These are phyloP conservation scores for Apodemia mormo DNA, from an alignment of 2,888 invertebrate genomes.

Conservation along the genomic window DNA sequence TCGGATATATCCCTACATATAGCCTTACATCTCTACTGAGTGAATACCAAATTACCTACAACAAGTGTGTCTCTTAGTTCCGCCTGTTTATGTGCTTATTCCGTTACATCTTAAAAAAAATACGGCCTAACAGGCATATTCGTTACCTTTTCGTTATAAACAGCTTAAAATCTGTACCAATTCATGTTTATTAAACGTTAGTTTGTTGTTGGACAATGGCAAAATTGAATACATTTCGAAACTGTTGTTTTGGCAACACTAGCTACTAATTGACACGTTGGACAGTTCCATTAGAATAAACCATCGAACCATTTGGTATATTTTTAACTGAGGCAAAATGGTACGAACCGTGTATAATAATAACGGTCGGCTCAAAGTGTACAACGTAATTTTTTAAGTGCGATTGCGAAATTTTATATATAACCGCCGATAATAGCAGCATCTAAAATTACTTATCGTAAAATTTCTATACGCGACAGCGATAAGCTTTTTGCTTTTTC, in stretches of 20 bases:
- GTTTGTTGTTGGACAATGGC: neutral
- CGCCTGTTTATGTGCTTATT: too few species aligned
- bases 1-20: too few species aligned
- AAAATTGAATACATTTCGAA: neutral
- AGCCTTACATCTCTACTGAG: too few species aligned
- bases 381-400: conserved; percentile 9
- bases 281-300: neutral
- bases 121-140: too few species aligned
- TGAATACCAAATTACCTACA: too few species aligned
- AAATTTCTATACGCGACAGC: neutral
- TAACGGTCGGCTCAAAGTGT: neutral
- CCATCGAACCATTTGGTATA: conserved; percentile 11
- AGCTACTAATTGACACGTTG: neutral
- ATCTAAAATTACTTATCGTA: neutral
- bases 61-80: too few species aligned
- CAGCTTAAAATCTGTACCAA: too few species aligned
- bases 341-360: neutral
- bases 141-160: too few species aligned
- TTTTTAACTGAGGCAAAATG: neutral
- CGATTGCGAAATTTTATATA: neutral
- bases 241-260: neutral
- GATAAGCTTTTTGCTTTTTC: neutral
- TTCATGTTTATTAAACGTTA: too few species aligned
- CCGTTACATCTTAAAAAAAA: too few species aligned
- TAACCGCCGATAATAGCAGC: neutral